Evolutionary conservation across 2,113 vertebrate species (phyloP).

Genomic region (Protobothrops flavoviridis): DNA sequence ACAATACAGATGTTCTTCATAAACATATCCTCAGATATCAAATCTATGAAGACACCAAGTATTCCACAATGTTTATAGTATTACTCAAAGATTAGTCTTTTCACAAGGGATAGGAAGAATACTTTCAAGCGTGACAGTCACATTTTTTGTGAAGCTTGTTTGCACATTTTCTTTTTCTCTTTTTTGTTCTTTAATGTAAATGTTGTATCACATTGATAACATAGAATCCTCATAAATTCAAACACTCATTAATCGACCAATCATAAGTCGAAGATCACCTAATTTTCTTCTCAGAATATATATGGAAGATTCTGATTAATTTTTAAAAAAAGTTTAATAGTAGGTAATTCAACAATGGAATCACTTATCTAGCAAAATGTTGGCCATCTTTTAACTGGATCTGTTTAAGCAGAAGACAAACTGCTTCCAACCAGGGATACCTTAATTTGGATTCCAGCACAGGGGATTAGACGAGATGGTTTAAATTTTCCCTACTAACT

Average conservation of each 20-base stretch:
- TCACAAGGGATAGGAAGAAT: too few species aligned
- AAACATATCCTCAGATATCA: background rate
- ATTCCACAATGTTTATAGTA: background rate
- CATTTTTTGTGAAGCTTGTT: background rate
- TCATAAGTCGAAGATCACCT: background rate
- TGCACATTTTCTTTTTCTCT: background rate
- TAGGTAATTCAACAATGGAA: background rate
- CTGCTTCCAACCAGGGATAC: background rate
- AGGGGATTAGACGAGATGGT: background rate
- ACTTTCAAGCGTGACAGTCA: too few species aligned
- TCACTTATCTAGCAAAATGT: background rate
- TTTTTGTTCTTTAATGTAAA: background rate
- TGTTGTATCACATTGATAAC: background rate
- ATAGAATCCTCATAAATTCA: background rate
- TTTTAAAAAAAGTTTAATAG: background rate
- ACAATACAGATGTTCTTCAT: background rate
- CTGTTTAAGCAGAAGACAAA: background rate
- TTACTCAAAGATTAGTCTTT: background rate
- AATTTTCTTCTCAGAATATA: background rate
- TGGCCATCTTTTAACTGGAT: background rate
- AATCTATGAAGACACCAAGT: background rate
- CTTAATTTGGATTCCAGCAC: background rate
- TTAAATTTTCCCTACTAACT: background rate
- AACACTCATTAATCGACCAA: background rate
- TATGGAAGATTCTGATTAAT: background rate